A percentile compares a stretch with the other conserved stretches of the same genome.
Conservation (phyloP, 2,888 invertebrate species). For the Lucinisca nassula region DNA sequence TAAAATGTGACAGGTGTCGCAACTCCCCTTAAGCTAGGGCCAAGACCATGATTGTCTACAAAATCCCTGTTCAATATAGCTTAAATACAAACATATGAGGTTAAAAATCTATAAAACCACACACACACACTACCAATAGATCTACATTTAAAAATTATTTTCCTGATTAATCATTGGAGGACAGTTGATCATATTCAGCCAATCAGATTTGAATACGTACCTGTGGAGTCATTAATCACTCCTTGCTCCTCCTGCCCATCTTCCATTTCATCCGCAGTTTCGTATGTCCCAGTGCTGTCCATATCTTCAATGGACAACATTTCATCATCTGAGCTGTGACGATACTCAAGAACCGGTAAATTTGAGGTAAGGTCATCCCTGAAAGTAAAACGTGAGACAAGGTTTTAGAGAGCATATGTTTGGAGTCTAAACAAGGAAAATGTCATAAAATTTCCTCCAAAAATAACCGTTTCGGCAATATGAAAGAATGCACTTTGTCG, state of each 20-base stretch:
- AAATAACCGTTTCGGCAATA: no score
- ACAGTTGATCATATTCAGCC: neutral
- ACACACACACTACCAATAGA: neutral
- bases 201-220: constrained; percentile 22
- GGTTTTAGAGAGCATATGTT: no score
- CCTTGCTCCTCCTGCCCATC: constrained; percentile 81
- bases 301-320: constrained; percentile 91
- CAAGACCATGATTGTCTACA: no score
- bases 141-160: neutral
- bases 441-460: no score
- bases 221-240: constrained; percentile 84
- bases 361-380: constrained; percentile 85
- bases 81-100: neutral
- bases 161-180: neutral
- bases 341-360: constrained; percentile 84
- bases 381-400: no score
- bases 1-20: no score
- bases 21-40: no score
- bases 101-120: neutral
- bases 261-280: constrained; percentile 77
- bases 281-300: constrained; percentile 75
- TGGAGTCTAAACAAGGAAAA: no score
- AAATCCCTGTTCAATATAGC: no score
- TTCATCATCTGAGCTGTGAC: constrained; percentile 93
- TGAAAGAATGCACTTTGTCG: no score